These are phyloP conservation scores for Agapornis canus DNA, from an alignment of 2,797 vertebrate species.

Conservation along the genomic window DNA sequence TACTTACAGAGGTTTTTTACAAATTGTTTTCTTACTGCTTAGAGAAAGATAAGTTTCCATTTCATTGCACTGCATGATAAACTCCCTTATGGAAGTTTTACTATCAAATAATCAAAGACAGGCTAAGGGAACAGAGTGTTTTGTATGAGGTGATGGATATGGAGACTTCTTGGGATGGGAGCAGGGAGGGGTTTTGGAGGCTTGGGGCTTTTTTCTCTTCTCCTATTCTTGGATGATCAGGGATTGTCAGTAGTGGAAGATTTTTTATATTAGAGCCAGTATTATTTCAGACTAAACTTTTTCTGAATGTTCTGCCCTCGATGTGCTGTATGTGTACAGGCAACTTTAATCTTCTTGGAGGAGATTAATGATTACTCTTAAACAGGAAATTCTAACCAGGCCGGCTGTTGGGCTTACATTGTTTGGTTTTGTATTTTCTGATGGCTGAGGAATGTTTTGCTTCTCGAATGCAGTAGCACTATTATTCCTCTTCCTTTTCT, in stretches of 20 bases:
- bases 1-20: background rate
- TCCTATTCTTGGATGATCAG: background rate
- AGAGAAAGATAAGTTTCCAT: background rate
- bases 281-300: background rate
- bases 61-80: background rate
- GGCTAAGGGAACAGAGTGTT: background rate
- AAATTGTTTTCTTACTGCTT: background rate
- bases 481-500: background rate
- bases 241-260: background rate
- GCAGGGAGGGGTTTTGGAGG: background rate
- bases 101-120: background rate
- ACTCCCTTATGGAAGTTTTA: background rate
- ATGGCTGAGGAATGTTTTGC: background rate
- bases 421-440: background rate
- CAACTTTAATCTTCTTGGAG: constrained; percentile 11
- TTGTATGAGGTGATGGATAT: background rate
- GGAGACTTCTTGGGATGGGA: background rate
- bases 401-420: background rate
- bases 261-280: background rate
- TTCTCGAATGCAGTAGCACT: background rate
- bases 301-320: background rate
- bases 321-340: background rate
- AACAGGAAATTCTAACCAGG: background rate
- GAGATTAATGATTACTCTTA: background rate
- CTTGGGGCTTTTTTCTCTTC: accelerated